These are phyloP conservation scores for Rynchops niger DNA, from an alignment of 2,113 vertebrate genomes.

Conservation along the genomic window DNA sequence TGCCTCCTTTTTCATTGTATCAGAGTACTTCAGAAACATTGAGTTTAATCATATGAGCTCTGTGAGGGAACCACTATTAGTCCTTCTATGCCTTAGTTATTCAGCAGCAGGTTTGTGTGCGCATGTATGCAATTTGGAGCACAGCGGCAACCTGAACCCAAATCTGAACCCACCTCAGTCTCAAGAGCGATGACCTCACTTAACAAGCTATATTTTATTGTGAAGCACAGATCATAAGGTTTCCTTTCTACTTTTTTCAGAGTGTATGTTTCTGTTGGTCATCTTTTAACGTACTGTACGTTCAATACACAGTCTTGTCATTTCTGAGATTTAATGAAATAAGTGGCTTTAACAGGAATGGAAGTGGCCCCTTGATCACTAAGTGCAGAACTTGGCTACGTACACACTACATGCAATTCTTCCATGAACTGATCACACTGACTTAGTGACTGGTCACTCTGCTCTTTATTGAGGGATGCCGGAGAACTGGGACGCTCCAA, in stretches of 20 bases:
- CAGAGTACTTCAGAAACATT: neutral
- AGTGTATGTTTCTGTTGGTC: neutral
- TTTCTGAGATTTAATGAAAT: neutral
- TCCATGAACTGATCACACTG: accelerated
- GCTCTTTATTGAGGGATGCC: neutral
- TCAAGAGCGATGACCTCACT: neutral
- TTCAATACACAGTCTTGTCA: neutral
- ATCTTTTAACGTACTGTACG: neutral
- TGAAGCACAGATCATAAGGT: neutral
- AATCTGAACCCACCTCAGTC: neutral
- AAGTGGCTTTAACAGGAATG: neutral
- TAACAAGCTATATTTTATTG: neutral
- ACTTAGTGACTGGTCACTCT: neutral
- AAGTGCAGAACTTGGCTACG: neutral
- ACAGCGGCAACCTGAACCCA: neutral
- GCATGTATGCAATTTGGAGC: neutral
- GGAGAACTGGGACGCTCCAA: neutral
- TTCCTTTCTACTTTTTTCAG: neutral
- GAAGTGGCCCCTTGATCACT: neutral
- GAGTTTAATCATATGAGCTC: neutral
- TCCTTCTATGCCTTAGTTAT: neutral
- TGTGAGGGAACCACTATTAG: neutral
- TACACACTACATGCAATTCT: neutral
- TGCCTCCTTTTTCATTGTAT: neutral
- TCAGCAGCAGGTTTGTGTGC: neutral